Evolutionary conservation across 2,888 invertebrate species (phyloP).

Genomic region (Oscheius sp.): DNA sequence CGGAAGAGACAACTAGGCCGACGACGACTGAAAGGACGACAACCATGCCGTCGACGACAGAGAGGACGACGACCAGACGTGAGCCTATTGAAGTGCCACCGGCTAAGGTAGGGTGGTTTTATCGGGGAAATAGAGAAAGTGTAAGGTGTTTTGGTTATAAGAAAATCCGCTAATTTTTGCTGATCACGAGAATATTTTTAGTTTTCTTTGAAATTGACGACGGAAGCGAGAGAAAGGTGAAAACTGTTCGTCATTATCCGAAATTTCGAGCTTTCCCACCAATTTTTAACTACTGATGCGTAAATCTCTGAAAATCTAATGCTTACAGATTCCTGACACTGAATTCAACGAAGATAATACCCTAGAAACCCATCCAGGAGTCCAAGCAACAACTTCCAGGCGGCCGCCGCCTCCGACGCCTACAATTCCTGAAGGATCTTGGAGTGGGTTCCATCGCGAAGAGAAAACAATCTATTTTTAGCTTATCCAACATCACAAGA

Average conservation of each 20-base stretch:
- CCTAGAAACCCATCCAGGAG: not conserved
- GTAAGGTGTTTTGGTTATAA: too few relatives aligned
- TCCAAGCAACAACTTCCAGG: not conserved
- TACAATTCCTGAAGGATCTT: not conserved
- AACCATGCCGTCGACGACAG: too few relatives aligned
- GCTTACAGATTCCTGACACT: not conserved
- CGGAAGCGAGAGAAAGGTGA: too few relatives aligned
- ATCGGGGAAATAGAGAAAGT: too few relatives aligned
- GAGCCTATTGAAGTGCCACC: not conserved
- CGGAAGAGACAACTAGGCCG: not conserved
- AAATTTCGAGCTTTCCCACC: too few relatives aligned
- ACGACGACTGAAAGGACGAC: not conserved
- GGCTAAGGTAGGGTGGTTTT: not conserved
- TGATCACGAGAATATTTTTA: too few relatives aligned
- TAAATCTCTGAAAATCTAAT: too few relatives aligned
- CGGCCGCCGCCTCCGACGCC: not conserved
- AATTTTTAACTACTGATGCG: too few relatives aligned
- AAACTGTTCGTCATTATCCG: too few relatives aligned
- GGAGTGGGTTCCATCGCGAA: not conserved
- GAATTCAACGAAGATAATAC: not conserved
- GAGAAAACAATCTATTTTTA: not conserved
- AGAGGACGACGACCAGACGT: not conserved
- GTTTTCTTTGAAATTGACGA: too few relatives aligned
- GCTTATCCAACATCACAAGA: not conserved
- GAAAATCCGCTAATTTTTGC: too few relatives aligned